phyloP scores from a whole-genome alignment of 2,797 vertebrate genomes.

The Trichosurus vulpecula region DNA sequence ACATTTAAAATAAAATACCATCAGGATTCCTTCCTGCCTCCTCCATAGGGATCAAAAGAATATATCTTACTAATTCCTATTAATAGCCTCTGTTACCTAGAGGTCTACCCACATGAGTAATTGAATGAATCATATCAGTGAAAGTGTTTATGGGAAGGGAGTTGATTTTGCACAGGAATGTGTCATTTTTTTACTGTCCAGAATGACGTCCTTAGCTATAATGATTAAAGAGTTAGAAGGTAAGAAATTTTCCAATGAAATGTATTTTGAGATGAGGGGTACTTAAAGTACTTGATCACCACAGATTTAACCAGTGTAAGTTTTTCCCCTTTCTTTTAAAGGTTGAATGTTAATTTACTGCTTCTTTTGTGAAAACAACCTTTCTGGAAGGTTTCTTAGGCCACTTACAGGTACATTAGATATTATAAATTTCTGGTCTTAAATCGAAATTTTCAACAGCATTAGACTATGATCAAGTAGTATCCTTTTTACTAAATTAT shows the following conservation, averaged over 20 bases:
- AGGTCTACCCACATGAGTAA: slow-evolving; percentile 80
- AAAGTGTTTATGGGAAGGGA: slow-evolving; percentile 77
- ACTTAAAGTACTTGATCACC: slow-evolving; percentile 57
- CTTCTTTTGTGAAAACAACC: slow-evolving; percentile 19
- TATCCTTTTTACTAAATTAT: not conserved
- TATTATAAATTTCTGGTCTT: slow-evolving; percentile 16
- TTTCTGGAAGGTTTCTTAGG: slow-evolving; percentile 28
- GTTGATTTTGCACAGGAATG: slow-evolving; percentile 70
- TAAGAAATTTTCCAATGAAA: slow-evolving; percentile 66
- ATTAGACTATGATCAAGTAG: not conserved
- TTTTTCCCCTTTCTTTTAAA: slow-evolving; percentile 57
- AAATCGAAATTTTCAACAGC: slow-evolving; percentile 3
- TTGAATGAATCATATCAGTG: slow-evolving; percentile 82
- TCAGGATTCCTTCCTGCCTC: slow-evolving; percentile 70
- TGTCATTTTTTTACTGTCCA: slow-evolving; percentile 71
- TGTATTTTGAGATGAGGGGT: slow-evolving; percentile 68
- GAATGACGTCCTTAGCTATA: slow-evolving; percentile 69
- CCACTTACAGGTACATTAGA: slow-evolving; percentile 30
- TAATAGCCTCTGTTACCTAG: slow-evolving; percentile 83
- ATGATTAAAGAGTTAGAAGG: slow-evolving; percentile 73
- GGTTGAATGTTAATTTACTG: slow-evolving; percentile 52
- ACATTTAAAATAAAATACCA: slow-evolving; percentile 70
- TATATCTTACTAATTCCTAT: slow-evolving; percentile 81
- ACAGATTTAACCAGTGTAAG: slow-evolving; percentile 66
- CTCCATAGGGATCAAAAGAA: slow-evolving; percentile 79